Conservation (phyloP, 2,113 vertebrate species). For the Pelecanus crispus region DNA sequence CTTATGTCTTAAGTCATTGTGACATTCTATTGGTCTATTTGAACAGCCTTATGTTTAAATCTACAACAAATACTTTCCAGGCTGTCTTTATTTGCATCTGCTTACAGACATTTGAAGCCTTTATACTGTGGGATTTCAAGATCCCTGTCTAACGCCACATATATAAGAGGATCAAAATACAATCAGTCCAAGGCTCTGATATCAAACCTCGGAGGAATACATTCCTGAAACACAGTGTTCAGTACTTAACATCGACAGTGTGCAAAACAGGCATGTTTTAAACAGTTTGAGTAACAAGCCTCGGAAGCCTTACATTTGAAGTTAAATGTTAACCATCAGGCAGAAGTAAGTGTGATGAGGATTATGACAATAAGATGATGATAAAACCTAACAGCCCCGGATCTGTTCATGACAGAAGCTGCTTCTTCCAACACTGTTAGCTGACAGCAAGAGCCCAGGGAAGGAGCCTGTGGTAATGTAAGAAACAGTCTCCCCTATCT, state of each 20-base stretch:
- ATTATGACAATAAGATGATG: background rate
- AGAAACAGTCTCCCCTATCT: background rate
- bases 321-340: background rate
- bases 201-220: background rate
- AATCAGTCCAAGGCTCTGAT: background rate
- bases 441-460: background rate
- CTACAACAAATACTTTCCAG: background rate
- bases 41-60: background rate
- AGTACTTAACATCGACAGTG: background rate
- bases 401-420: background rate
- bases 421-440: background rate
- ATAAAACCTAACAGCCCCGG: background rate
- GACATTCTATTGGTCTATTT: background rate
- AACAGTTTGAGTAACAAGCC: background rate
- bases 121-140: background rate
- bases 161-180: background rate
- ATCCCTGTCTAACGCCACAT: background rate
- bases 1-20: background rate
- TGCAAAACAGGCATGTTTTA: background rate
- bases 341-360: background rate
- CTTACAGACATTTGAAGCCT: background rate
- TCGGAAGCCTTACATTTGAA: background rate
- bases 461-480: background rate
- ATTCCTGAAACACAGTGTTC: background rate
- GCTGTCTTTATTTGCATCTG: background rate